Base-by-base conservation (phyloP, 2,888 invertebrate species). In the Gari tellinella region DNA sequence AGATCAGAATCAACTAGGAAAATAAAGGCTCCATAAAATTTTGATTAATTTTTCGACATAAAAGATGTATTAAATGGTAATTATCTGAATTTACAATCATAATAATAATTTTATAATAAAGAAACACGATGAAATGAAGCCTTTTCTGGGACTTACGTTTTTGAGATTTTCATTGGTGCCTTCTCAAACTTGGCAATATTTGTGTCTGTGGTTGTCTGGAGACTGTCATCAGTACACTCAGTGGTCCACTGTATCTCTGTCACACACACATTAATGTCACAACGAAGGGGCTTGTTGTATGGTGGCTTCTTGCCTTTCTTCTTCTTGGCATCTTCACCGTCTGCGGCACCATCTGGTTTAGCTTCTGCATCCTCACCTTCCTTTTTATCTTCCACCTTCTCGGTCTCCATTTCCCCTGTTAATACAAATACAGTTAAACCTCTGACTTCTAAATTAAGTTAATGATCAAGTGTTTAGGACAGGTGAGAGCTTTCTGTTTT, bases 191-290 rank as follows among this genome's bases (percentile, higher is more conserved):
- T 55, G 14, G 45, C 51, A 8, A 23, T 51, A 21, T 72, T 62
- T 4, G 46, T 21, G 5, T 40, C 51, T 4, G n/a, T 21, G 0
- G n/a, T 37, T n/a, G 65, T 72, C 8, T 66, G 52, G n/a, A 72
- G 56, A 21, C 56, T 26, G 8, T 63, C 60, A 14, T 77, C 65
- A 0, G 72, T 77, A 21, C 38, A 17, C 45, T 77, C 77, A 2
- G 72, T 72, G 2, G 53, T 49, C 77, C 77, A 77, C 45, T 72
- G 68, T 21, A 77, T 72, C 55, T 72, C 68, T 0, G 72, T 45
- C n/a, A 64, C 61, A 10, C 38, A 25, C 26, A 77, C 55, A 37
- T 61, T 62, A 3, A 64, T 58, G 43, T 77, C 68, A 23, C 55
- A 61, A n/a, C 65, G 56, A n/a, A 77, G 40, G 2, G 72, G 72